phyloP scores from a whole-genome alignment of 2,888 invertebrate genomes.

The Serripes groenlandicus region DNA sequence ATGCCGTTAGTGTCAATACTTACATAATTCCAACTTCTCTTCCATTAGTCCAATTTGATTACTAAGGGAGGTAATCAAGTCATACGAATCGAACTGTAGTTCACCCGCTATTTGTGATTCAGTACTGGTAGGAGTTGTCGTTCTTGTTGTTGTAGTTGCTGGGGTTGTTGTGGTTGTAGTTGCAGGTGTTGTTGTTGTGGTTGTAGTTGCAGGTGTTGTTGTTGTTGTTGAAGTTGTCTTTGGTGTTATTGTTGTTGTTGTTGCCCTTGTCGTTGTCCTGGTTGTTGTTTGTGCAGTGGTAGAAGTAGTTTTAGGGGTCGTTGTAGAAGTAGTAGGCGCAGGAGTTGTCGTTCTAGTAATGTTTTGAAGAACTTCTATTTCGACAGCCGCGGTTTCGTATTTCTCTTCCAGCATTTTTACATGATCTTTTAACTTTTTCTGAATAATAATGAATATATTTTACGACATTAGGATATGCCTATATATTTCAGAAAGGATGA shows the following conservation, averaged over 20 bases:
- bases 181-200: slow-evolving; percentile 24
- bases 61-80: slow-evolving; percentile 71
- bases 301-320: neutral
- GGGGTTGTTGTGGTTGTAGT: neutral
- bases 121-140: neutral
- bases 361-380: slow-evolving; percentile 35
- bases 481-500: no score
- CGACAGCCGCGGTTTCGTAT: slow-evolving; percentile 13
- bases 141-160: neutral
- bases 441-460: no score
- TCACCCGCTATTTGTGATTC: neutral
- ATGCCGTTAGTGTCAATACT: no score
- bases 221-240: slow-evolving; percentile 9
- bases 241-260: slow-evolving; percentile 8
- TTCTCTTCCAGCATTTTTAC: slow-evolving; percentile 16
- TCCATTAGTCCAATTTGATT: slow-evolving; percentile 77
- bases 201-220: slow-evolving; percentile 8
- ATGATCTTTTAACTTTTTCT: slow-evolving; percentile 12
- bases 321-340: slow-evolving; percentile 9
- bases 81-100: slow-evolving; percentile 55
- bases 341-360: slow-evolving; percentile 23
- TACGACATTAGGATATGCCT: no score
- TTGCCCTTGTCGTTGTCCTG: neutral
- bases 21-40: slow-evolving; percentile 74
- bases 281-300: neutral